Evolutionary conservation across 1,140 invertebrate species (phyloP).

Genomic region (Drosophila paulistorum): DNA sequence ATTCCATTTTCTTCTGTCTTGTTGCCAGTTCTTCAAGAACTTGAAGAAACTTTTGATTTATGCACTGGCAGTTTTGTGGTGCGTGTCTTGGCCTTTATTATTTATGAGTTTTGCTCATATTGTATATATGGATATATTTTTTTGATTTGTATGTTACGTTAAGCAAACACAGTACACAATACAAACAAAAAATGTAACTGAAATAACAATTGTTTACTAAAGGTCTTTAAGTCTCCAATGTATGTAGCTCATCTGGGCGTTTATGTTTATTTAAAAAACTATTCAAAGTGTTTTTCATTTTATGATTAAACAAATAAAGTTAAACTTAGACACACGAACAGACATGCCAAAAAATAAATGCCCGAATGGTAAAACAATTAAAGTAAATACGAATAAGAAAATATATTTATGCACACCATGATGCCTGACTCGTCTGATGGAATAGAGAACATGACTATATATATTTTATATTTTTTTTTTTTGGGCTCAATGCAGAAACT

Average conservation of each 20-base stretch:
- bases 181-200: constrained; percentile 44
- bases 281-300: neutral
- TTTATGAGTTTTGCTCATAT: constrained; percentile 61
- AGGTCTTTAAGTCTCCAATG: constrained; percentile 26
- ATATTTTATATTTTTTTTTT: neutral
- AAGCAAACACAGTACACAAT: constrained; percentile 29
- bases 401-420: neutral
- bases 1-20: neutral
- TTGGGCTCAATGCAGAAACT: neutral
- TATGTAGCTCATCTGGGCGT: constrained; percentile 16
- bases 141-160: constrained; percentile 4
- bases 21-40: constrained; percentile 43
- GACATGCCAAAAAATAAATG: constrained; percentile 6
- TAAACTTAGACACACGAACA: constrained; percentile 11
- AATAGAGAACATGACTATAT: neutral
- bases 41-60: constrained; percentile 68
- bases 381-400: neutral
- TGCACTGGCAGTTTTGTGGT: constrained; percentile 70
- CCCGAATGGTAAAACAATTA: neutral
- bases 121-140: neutral
- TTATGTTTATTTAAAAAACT: constrained; percentile 60
- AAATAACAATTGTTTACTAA: constrained; percentile 49
- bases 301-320: constrained; percentile 32
- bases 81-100: constrained; percentile 62
- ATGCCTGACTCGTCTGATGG: neutral